phyloP scores from a whole-genome alignment of 2,113 vertebrate genomes.

The Pavo muticus region DNA sequence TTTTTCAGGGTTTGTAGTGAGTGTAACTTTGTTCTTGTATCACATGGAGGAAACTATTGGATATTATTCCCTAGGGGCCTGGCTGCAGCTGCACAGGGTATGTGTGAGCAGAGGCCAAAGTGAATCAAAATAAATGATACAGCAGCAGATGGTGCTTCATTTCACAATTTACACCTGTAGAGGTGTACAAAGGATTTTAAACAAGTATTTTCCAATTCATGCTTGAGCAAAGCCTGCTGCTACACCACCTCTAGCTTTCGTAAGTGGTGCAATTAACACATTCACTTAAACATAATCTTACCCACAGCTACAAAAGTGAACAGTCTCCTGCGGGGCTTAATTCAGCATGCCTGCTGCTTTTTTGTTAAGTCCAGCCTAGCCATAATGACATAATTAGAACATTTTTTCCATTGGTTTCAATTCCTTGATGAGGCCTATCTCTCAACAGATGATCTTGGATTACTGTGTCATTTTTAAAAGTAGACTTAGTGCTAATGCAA shows the following conservation, averaged over 20 bases:
- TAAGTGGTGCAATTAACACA: background rate
- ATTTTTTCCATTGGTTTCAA: slow-evolving; percentile 7
- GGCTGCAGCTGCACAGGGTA: background rate
- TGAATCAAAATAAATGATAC: background rate
- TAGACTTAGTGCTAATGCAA: background rate
- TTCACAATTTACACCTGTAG: background rate
- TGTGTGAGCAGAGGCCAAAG: background rate
- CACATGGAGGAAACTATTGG: background rate
- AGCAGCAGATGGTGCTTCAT: background rate
- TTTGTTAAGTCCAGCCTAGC: background rate
- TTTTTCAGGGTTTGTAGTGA: background rate
- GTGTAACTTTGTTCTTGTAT: background rate
- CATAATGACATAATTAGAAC: background rate
- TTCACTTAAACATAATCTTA: slow-evolving; percentile 1
- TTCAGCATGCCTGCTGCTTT: background rate
- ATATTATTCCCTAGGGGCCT: background rate
- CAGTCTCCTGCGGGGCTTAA: background rate
- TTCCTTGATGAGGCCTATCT: background rate
- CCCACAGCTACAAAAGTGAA: background rate
- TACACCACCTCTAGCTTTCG: background rate
- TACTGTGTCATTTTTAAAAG: background rate
- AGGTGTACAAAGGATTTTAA: background rate
- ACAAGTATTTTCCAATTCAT: background rate
- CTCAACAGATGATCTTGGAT: background rate
- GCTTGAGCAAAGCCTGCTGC: background rate